A percentile compares a stretch with the other conserved stretches of the same genome.
Conservation (phyloP, 2,888 invertebrate genomes). For the Ganaspis brasiliensis region DNA sequence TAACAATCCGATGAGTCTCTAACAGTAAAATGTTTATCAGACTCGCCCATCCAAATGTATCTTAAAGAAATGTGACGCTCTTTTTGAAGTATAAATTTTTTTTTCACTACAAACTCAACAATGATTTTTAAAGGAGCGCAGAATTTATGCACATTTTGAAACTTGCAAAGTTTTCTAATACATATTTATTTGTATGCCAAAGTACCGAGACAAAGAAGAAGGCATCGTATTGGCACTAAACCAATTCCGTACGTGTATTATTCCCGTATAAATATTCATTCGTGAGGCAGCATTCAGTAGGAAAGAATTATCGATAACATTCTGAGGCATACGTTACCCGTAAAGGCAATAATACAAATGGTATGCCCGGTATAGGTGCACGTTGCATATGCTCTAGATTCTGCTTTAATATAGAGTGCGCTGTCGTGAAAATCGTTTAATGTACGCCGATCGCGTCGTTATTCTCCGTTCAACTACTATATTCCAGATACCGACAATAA, state of each 20-base stretch:
- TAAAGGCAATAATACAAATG: slow-evolving; percentile 1
- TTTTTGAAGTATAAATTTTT: neutral
- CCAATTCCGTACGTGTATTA: slow-evolving; percentile 14
- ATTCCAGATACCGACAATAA: slow-evolving; percentile 9
- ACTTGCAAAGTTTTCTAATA: neutral
- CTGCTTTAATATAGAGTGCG: slow-evolving; percentile 2
- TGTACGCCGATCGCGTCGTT: slow-evolving; percentile 4
- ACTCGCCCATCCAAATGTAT: neutral
- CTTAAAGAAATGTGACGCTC: neutral
- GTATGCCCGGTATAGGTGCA: neutral
- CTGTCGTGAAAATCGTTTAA: slow-evolving; percentile 21
- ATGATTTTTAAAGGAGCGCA: no score
- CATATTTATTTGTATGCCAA: slow-evolving; percentile 12
- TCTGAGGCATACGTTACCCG: slow-evolving; percentile 14
- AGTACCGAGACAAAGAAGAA: neutral
- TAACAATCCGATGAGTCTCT: neutral
- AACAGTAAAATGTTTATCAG: slow-evolving; percentile 11
- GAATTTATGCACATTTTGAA: neutral
- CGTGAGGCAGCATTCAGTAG: neutral
- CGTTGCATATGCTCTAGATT: slow-evolving; percentile 6
- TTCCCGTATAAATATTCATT: slow-evolving; percentile 36
- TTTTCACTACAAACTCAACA: neutral
- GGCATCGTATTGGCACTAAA: slow-evolving; percentile 28
- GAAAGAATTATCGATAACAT: slow-evolving; percentile 27
- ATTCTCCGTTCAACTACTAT: neutral